Evolutionary conservation across 2,797 vertebrate species (phyloP).

Genomic region (Lepus oiostolus): DNA sequence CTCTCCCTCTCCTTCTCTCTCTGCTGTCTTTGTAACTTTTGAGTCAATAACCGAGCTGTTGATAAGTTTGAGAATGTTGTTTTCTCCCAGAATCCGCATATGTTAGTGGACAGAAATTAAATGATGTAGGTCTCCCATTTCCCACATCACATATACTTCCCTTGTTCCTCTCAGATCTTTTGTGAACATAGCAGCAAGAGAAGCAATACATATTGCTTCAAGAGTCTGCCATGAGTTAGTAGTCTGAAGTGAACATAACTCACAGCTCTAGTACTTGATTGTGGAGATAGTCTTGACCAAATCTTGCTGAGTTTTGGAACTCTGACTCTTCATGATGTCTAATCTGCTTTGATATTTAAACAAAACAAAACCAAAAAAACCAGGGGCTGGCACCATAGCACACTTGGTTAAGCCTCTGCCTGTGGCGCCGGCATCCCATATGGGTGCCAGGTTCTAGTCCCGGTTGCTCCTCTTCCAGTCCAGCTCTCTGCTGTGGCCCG

Average conservation of each 20-base stretch:
- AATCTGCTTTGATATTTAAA: slow-evolving; percentile 24
- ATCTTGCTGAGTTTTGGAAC: slow-evolving; percentile 51
- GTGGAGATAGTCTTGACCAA: slow-evolving; percentile 22
- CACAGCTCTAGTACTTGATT: neutral
- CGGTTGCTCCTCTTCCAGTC: too few species aligned
- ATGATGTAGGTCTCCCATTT: neutral
- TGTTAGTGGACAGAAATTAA: slow-evolving; percentile 30
- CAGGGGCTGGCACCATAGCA: too few species aligned
- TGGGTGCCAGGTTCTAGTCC: too few species aligned
- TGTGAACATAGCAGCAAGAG: neutral
- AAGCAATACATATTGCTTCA: neutral
- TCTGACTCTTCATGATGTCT: neutral
- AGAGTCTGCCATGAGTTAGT: neutral
- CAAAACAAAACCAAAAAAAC: neutral
- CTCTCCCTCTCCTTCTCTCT: too few species aligned
- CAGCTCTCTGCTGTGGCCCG: too few species aligned
- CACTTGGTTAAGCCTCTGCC: too few species aligned
- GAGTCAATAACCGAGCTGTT: slow-evolving; percentile 51
- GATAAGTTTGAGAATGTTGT: slow-evolving; percentile 27
- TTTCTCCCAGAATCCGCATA: slow-evolving; percentile 24
- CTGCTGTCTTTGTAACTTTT: neutral
- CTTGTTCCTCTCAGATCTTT: slow-evolving; percentile 38
- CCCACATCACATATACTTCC: neutral
- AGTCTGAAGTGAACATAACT: slow-evolving; percentile 35
- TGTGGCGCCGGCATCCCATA: too few species aligned